Evolutionary conservation across 2,113 vertebrate genomes (phyloP), one percentile per base, ranked within the genome.

Genomic region (Corvus hawaiiensis): DNA sequence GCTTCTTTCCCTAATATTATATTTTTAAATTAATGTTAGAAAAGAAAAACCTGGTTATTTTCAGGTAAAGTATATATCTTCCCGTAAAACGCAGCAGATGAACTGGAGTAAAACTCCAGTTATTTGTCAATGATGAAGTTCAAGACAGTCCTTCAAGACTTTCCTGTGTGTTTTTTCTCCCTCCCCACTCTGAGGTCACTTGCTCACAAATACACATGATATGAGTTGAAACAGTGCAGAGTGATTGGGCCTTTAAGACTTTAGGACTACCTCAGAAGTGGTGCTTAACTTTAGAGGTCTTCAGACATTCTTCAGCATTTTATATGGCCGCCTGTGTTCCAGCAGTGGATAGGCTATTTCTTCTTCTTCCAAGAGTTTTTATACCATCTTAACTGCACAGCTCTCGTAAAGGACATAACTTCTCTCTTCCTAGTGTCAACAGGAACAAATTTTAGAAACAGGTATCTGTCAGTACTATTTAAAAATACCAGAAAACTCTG

Each of bases 101-200:
- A 72, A 39, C 1, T 14, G 20, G 10, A 92, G 39, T 16, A 49
- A 61, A 63, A 78, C 63, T 77, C 44, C 59, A 87, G 64, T 30
- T 56, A 49, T 43, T 22, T 61, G 23, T 61, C 72, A 87, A 12
- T 6, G 1, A 66, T 35, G 15, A 78, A 27, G 55, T 66, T 87
- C n/a, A 75, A 79, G 64, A 63, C 10, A 64, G 26, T 12, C 33
- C 43, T 35, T 51, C 35, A 67, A 26, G 77, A 13, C 66, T 35
- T 64, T 13, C 13, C 33, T 7, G 30, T 0, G 10, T 33, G 21
- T 8, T 55, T 32, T 33, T 32, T 8, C 11, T 46, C 16, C 20
- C 62, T 61, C n/a, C 9, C 37, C 6, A 51, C 59, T 6, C 30
- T 0, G 0, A 58, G 37, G 58, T 27, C 49, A 32, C 62, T 15